These are phyloP conservation scores for Geopemphigus sp. DNA, from an alignment of 1,140 invertebrate species.

Conservation along the genomic window DNA sequence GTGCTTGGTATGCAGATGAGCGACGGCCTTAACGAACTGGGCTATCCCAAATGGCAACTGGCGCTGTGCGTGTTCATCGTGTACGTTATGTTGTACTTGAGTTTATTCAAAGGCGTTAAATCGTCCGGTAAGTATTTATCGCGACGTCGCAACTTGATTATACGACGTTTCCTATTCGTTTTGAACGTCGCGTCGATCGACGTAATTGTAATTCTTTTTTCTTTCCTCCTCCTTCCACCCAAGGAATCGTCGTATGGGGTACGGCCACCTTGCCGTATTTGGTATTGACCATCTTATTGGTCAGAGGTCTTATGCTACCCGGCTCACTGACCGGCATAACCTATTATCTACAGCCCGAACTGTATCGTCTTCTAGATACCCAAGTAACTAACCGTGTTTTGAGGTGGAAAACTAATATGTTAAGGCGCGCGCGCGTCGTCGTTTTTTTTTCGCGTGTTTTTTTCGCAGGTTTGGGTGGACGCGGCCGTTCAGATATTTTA, in stretches of 20 bases:
- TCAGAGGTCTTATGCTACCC: conserved; percentile 69
- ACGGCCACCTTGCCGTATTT: conserved; percentile 79
- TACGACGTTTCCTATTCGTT: no score
- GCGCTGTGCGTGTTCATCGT: conserved; percentile 68
- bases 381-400: conserved; percentile 59
- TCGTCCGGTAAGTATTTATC: conserved; percentile 73
- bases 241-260: conserved; percentile 78
- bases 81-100: conserved; percentile 75
- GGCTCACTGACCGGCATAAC: conserved; percentile 77
- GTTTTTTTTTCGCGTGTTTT: not conserved
- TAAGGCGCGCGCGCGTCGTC: no score
- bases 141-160: no score
- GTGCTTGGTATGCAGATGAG: conserved; percentile 75
- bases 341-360: conserved; percentile 81
- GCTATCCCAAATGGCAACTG: conserved; percentile 71
- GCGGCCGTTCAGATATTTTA: conserved; percentile 90
- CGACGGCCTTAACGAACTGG: conserved; percentile 61
- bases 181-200: no score
- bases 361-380: conserved; percentile 68
- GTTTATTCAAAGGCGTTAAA: conserved; percentile 81
- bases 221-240: no score
- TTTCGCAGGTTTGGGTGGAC: conserved; percentile 81
- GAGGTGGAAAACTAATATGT: no score
- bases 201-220: no score
- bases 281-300: conserved; percentile 70